A percentile compares a stretch with the other conserved stretches of the same genome.
Conservation (phyloP, 2,113 vertebrate genomes). For the Montifringilla adamsi region DNA sequence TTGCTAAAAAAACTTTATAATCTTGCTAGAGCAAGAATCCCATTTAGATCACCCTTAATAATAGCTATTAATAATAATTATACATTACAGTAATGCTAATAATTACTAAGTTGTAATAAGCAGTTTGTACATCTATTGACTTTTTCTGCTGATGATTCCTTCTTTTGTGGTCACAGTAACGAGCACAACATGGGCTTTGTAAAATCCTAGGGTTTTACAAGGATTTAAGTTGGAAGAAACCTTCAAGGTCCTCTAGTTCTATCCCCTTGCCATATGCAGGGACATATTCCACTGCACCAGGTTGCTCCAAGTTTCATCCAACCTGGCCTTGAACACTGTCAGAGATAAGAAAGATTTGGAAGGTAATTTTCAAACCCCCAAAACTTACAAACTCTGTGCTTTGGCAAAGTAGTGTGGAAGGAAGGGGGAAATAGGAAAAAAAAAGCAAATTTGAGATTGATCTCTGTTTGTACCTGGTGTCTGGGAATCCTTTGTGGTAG, state of each 20-base stretch:
- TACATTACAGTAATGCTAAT: neutral
- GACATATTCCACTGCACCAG: neutral
- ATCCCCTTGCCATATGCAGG: no score
- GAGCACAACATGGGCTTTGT: neutral
- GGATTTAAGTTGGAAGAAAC: neutral
- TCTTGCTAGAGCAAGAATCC: neutral
- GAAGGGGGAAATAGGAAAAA: rapidly evolving
- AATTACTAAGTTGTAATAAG: neutral
- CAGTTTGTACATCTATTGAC: neutral
- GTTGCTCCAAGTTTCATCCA: neutral
- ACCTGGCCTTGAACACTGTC: neutral
- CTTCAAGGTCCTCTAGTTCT: neutral
- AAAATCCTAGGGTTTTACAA: neutral
- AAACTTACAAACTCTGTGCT: neutral
- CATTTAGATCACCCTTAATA: neutral
- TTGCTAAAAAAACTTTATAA: neutral
- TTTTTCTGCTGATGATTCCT: neutral
- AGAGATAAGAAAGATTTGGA: neutral
- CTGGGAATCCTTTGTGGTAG: neutral
- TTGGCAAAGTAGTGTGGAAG: neutral
- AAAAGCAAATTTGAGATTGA: neutral
- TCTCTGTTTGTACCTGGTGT: neutral
- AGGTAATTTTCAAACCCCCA: neutral
- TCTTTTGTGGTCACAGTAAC: neutral
- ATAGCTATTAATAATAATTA: slow-evolving; percentile 8